phyloP scores from a whole-genome alignment of 2,113 vertebrate genomes.

The Dicentrarchus labrax region DNA sequence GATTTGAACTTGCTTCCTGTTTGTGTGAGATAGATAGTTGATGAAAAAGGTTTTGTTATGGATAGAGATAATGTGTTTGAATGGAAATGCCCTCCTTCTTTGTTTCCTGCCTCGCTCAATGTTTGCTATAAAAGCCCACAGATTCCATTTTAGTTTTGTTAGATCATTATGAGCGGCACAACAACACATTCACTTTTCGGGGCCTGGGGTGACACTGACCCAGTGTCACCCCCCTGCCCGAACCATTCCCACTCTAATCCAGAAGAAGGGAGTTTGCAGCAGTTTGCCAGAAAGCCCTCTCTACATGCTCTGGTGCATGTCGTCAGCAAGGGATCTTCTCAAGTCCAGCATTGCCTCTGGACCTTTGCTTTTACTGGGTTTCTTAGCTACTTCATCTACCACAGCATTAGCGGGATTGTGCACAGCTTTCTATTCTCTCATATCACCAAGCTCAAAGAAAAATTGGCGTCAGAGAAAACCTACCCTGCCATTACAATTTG shows the following conservation, averaged over 20 bases:
- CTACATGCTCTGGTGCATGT: constrained; percentile 78
- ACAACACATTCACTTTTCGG: constrained; percentile 24
- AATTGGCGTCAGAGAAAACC: constrained; percentile 1
- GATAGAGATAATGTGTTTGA: constrained; percentile 49
- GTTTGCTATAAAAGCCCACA: constrained; percentile 47
- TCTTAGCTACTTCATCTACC: constrained; percentile 61
- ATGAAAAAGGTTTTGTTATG: constrained; percentile 60
- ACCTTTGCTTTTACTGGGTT: constrained; percentile 71
- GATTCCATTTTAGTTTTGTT: constrained; percentile 35
- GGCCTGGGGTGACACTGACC: constrained; percentile 14
- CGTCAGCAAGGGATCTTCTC: constrained; percentile 52
- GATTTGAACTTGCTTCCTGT: constrained; percentile 60
- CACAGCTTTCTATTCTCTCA: constrained; percentile 57
- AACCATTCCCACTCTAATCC: constrained; percentile 13
- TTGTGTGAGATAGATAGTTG: constrained; percentile 59
- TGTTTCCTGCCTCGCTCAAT: constrained; percentile 19
- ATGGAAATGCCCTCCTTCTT: constrained; percentile 39
- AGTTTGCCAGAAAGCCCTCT: constrained; percentile 69
- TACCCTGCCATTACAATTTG: constrained; percentile 78
- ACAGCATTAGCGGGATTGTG: constrained; percentile 15
- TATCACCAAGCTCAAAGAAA: constrained; percentile 78
- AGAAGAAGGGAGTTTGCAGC: constrained; percentile 53
- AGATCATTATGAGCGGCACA: constrained; percentile 50
- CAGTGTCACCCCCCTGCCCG: constrained; percentile 3
- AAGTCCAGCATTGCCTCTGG: constrained; percentile 68